Evolutionary conservation across 2,797 vertebrate genomes (phyloP), one percentile per base, ranked within the genome.

Genomic region (Carapus acus): DNA sequence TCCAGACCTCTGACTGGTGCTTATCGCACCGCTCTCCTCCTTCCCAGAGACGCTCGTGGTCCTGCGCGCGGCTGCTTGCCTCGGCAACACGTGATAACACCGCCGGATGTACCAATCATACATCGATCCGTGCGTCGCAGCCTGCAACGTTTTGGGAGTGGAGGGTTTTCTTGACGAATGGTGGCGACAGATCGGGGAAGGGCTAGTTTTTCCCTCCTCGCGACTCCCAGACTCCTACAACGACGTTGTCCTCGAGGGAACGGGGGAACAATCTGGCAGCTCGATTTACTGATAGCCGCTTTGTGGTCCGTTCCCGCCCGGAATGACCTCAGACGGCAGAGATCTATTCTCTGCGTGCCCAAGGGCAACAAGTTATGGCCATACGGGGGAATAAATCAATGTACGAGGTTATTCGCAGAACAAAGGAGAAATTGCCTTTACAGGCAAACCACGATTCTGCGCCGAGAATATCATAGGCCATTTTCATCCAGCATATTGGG

Each of bases 121-220:
- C 61, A 69, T 73, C 40, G 42, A 75, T 51, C 54, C 1, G 7
- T 67, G 58, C 67, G 60, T 75, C 59, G n/a, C n/a, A 53, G 21
- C 40, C 2, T 29, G 3, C 33, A 4, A 49, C 38, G 49, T 19
- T 49, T 66, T 67, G 69, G 31, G 33, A 49, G 21, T 20, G 46
- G n/a, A n/a, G n/a, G n/a, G n/a, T n/a, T n/a, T n/a, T n/a, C 12
- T 39, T 47, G 58, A 67, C 63, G 67, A 73, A 69, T 54, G 56
- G 49, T n/a, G 15, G 24, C 49, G 19, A 43, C 67, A 48, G 61
- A 72, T 69, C 48, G 68, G 60, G n/a, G n/a, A n/a, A n/a, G 56
- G 3, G 34, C 39, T 18, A 13, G n/a, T n/a, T 16, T 24, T 23
- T 38, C 71, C 62, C 70, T 61, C 14, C 58, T 8, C 37, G 56